These are phyloP conservation scores for Drosophila mulleri DNA, from an alignment of 2,888 invertebrate genomes.

Conservation along the genomic window DNA sequence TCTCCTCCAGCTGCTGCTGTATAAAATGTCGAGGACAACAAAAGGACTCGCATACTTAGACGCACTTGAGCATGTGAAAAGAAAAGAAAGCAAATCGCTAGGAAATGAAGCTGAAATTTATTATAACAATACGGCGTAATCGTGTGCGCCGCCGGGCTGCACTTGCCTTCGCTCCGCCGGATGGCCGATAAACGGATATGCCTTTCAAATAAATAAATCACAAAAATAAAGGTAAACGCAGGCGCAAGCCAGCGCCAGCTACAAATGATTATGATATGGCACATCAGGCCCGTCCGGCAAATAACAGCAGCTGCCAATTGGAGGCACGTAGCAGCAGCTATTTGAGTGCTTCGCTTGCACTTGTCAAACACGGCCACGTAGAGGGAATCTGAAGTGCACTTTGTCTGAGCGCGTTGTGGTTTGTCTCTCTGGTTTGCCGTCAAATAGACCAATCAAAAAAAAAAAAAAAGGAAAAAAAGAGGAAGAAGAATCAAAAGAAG, in stretches of 20 bases:
- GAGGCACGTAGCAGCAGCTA: slow-evolving; percentile 17
- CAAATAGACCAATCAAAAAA: not conserved
- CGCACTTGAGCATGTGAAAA: slow-evolving; percentile 57
- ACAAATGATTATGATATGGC: slow-evolving; percentile 38
- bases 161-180: slow-evolving; percentile 12
- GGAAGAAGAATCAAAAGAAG: not conserved
- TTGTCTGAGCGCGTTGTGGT: slow-evolving; percentile 3
- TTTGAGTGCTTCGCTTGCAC: slow-evolving; percentile 3
- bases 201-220: slow-evolving; percentile 30
- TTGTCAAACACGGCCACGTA: slow-evolving; percentile 27
- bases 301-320: slow-evolving; percentile 19
- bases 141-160: slow-evolving; percentile 41
- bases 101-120: slow-evolving; percentile 76
- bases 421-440: not conserved
- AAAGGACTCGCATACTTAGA: slow-evolving; percentile 64
- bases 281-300: not conserved
- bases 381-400: slow-evolving; percentile 59
- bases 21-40: slow-evolving; percentile 46
- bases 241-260: not conserved
- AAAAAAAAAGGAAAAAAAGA: not conserved
- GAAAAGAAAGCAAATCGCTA: slow-evolving; percentile 38
- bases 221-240: slow-evolving; percentile 6
- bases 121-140: slow-evolving; percentile 68
- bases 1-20: not conserved
- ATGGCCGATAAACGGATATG: slow-evolving; percentile 48